These are phyloP conservation scores for Halichondria panicea DNA, from an alignment of 37 sponge, comb jelly and placozoan genomes.

Conservation along the genomic window DNA sequence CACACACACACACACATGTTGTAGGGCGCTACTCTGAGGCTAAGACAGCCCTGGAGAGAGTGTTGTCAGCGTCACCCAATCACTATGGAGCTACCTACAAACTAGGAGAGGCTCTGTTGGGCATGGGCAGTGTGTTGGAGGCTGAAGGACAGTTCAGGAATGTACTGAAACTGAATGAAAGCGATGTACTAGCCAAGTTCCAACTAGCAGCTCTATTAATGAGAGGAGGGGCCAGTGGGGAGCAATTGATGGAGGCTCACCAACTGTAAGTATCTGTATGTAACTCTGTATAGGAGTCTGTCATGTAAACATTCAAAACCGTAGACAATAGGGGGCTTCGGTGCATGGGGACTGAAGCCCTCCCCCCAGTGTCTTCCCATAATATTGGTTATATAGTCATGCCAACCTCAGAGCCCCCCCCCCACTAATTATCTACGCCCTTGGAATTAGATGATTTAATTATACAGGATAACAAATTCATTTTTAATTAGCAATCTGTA, in stretches of 20 bases:
- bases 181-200: background rate
- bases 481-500: too few relatives aligned
- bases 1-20: too few relatives aligned
- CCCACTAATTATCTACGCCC: too few relatives aligned
- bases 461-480: background rate
- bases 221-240: too few relatives aligned
- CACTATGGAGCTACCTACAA: slow-evolving; percentile 48
- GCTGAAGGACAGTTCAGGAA: background rate
- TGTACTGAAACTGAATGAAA: background rate
- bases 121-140: background rate
- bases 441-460: too few relatives aligned
- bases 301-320: too few relatives aligned
- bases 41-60: slow-evolving; percentile 3
- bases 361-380: too few relatives aligned
- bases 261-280: slow-evolving; percentile 1
- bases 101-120: slow-evolving; percentile 5
- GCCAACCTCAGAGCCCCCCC: too few relatives aligned
- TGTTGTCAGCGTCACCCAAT: slow-evolving; percentile 17
- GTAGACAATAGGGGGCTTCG: too few relatives aligned
- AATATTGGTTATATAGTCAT: too few relatives aligned
- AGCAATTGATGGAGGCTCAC: background rate
- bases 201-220: background rate
- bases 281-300: background rate
- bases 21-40: too few relatives aligned
- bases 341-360: too few relatives aligned